These are phyloP conservation scores for Digitonthophagus gazella DNA, from an alignment of 2,888 invertebrate genomes.

Conservation along the genomic window DNA sequence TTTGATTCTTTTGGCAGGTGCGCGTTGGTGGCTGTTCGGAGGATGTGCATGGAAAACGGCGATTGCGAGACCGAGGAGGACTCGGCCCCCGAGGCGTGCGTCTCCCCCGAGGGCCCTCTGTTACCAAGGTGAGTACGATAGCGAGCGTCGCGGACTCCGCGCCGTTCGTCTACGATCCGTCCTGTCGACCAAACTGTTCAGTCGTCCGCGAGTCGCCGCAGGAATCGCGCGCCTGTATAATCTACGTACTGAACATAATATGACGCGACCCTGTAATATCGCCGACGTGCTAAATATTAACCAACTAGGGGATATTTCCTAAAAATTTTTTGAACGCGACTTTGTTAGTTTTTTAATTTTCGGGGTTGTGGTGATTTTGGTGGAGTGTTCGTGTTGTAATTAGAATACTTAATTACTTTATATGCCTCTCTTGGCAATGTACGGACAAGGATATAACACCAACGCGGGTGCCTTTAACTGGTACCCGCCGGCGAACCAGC, in stretches of 20 bases:
- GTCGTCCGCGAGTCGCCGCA: slow-evolving; percentile 34
- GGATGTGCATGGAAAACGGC: slow-evolving; percentile 44
- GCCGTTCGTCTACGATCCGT: slow-evolving; percentile 19
- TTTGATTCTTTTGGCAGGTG: background rate
- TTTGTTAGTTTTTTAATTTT: too few species aligned
- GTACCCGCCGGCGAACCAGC: slow-evolving; percentile 31
- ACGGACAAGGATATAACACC: slow-evolving; percentile 23
- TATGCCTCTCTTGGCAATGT: slow-evolving; percentile 19
- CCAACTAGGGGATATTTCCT: too few species aligned
- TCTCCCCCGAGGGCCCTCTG: slow-evolving; percentile 44
- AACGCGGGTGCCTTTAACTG: slow-evolving; percentile 33
- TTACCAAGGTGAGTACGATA: slow-evolving; percentile 44
- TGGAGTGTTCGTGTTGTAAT: slow-evolving; percentile 5
- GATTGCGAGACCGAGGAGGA: slow-evolving; percentile 50
- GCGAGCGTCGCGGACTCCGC: slow-evolving; percentile 23
- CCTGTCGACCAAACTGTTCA: slow-evolving; percentile 24
- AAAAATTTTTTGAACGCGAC: too few species aligned
- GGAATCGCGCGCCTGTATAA: slow-evolving; percentile 29
- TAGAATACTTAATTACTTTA: slow-evolving; percentile 1
- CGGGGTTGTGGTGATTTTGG: too few species aligned
- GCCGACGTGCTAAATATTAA: too few species aligned
- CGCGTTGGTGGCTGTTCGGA: slow-evolving; percentile 23
- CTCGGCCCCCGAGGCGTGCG: slow-evolving; percentile 49
- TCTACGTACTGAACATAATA: background rate
- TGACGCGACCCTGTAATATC: too few species aligned